Base-by-base conservation (phyloP, 2,113 vertebrate species). In the Anarhynchus alexandrinus region DNA sequence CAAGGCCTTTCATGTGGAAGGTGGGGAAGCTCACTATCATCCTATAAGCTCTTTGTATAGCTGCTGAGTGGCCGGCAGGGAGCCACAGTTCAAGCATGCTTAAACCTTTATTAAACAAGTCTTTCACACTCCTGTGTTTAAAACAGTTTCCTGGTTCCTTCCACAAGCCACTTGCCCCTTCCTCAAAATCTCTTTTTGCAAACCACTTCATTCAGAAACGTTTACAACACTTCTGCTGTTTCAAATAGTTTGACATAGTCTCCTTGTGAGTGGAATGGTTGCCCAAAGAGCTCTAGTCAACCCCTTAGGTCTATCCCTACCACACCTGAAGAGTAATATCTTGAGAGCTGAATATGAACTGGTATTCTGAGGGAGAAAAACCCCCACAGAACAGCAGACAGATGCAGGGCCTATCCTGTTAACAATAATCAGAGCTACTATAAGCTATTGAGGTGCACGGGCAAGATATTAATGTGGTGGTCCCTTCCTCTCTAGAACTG, bases 1-100 rank as follows among this genome's bases (percentile, higher is more conserved):
- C 30, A 51, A 85, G 84, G 54, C 45, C 85, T 96, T 96, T 96
- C 87, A 95, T 94, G 81, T 82, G 87, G 90, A 91, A 95, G 82
- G 78, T 77, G 32, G 36, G 36, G 58, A 96, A 93, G 70, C 43
- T 72, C 92, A 67, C 51, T 38, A 9, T 72, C 90, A 85, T 67
- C 66, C 70, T 55, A 5, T 52, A 87, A 87, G 26, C 29, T 47
- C 42, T 85, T 61, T 77, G 58, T 79, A 19, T 32, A 90, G 78
- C 73, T 91, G 77, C 47, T 91, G 73, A 79, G 61, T 61, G 77
- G 61, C 61, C 84, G 74, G 77, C 57, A 94, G 57, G 70, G 38
- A 92, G 47, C 19, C 67, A 80, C 45, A 77, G 49, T 51, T 86
- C 82, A 85, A 85, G 71, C 74, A 59, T 17, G 79, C 66, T 92